Base-by-base conservation (phyloP, 2,888 invertebrate genomes). In the Orthonychiurus folsomi region DNA sequence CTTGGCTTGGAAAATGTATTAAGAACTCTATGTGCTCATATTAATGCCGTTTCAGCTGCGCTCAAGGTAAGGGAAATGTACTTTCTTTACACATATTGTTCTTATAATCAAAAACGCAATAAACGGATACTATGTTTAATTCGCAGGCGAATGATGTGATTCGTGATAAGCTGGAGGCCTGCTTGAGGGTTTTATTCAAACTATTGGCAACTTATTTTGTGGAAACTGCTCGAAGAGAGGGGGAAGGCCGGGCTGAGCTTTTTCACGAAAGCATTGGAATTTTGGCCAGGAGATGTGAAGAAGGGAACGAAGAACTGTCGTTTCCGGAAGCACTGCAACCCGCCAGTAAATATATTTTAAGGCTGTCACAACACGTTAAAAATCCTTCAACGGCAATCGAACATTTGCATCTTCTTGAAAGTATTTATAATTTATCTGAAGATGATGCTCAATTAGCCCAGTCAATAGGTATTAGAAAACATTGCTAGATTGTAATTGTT, bases 341-440 rank as follows among this genome's bases (percentile, higher is more conserved):
- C 2, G 27, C 27, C 9, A 25, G 15, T 9, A 20, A 56, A 20
- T 26, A 56, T 26, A n/a, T 56, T 27, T 18, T n/a, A n/a, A 61
- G 61, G 20, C 54, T 61, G 1, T 56, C 27, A 1, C 26, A 48
- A 2, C 23, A 50, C 21, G 57, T 65, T 0, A 64, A 63, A 24
- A 58, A 66, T 23, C 61, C 65, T 2, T 12, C 28, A 1, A 64
- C 65, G 2, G 67, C 67, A 0, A 24, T 63, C 21, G 66, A 65
- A 26, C 69, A 69, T 24, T n/a, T 69, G 23, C 66, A 65, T 26
- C 23, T 69, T 12, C 25, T 69, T 12, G 64, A 67, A 58, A 60
- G 12, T 26, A 15, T 67, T 20, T 63, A 66, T 50, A 65, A 69
- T 58, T 25, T 69, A n/a, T 9, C 52, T 20, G 52, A n/a, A 12